A percentile compares a stretch with the other conserved stretches of the same genome.
phyloP scores from a whole-genome alignment of 2,888 invertebrate species.

The Nesidiocoris tenuis region DNA sequence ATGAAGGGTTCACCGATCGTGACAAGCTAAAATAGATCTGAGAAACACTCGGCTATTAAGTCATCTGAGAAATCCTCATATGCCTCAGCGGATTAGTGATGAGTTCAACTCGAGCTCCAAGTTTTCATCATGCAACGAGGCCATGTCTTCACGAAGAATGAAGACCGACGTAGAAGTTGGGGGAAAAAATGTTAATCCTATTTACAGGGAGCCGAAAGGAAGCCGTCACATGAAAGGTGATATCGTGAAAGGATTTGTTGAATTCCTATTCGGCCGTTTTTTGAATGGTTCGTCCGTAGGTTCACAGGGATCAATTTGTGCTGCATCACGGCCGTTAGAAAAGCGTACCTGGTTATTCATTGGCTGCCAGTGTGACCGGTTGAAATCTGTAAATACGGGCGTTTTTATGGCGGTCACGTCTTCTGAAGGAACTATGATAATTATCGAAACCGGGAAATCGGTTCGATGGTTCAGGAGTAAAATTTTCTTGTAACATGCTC shows the following conservation, averaged over 20 bases:
- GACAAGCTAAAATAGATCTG: not conserved
- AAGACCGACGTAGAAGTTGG: not conserved
- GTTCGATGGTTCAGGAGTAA: no score
- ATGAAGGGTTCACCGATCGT: no score
- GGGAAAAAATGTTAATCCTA: constrained; percentile 18
- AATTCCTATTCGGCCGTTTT: not conserved
- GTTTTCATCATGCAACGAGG: not conserved
- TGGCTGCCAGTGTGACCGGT: no score
- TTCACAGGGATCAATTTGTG: no score
- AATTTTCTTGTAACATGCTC: no score
- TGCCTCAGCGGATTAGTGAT: not conserved
- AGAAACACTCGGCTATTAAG: not conserved
- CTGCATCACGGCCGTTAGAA: no score
- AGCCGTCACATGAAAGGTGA: not conserved
- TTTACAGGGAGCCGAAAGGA: not conserved
- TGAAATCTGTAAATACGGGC: no score
- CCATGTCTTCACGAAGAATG: not conserved
- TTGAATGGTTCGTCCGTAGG: not conserved
- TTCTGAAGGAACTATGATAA: no score
- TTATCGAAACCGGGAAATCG: no score
- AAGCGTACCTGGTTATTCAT: no score
- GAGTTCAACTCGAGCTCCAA: not conserved
- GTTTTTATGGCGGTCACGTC: no score
- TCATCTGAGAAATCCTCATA: not conserved
- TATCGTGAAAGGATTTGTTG: not conserved